These are phyloP conservation scores for Siphonodentalium dalli DNA, from an alignment of 2,888 invertebrate species.

Conservation along the genomic window DNA sequence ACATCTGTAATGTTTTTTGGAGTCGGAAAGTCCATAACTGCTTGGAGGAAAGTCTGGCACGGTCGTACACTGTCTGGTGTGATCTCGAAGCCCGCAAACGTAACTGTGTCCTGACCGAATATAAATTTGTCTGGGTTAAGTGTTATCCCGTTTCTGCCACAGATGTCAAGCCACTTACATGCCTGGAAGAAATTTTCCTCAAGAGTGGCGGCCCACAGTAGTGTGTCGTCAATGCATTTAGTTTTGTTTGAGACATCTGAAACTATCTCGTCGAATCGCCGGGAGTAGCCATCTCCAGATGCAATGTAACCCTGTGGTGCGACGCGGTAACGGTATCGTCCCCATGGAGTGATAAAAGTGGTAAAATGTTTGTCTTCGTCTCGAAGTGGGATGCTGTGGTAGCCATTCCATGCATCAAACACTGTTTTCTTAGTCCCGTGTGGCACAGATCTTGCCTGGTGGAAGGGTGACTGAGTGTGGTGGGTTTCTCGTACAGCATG, in stretches of 20 bases:
- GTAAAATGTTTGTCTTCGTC: background rate
- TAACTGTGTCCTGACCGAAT: conserved; percentile 1
- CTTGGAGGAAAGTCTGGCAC: conserved; percentile 16
- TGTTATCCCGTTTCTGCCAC: background rate
- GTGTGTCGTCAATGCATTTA: conserved; percentile 23
- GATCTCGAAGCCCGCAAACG: conserved; percentile 19
- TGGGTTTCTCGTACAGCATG: conserved; percentile 26
- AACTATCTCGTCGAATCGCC: conserved; percentile 19
- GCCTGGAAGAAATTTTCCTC: conserved; percentile 24
- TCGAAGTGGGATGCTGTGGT: conserved; percentile 20
- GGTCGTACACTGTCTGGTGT: conserved; percentile 29
- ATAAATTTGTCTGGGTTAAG: background rate
- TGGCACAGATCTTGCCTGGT: conserved; percentile 24
- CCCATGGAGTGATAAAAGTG: conserved; percentile 27
- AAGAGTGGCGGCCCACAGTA: conserved; percentile 20
- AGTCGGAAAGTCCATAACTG: background rate
- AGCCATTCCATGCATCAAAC: conserved; percentile 26
- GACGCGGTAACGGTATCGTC: conserved; percentile 19
- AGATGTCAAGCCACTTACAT: conserved; percentile 18
- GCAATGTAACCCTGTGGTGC: conserved; percentile 25
- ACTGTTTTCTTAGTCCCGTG: conserved; percentile 27
- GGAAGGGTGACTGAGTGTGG: conserved; percentile 29
- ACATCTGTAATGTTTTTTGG: background rate
- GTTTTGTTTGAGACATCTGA: conserved; percentile 20
- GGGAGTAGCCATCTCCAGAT: conserved; percentile 2